Percentiles rank a stretch among this genome's conserved stretches.
phyloP scores from a whole-genome alignment of 2,113 vertebrate species.

The Panthera tigris region DNA sequence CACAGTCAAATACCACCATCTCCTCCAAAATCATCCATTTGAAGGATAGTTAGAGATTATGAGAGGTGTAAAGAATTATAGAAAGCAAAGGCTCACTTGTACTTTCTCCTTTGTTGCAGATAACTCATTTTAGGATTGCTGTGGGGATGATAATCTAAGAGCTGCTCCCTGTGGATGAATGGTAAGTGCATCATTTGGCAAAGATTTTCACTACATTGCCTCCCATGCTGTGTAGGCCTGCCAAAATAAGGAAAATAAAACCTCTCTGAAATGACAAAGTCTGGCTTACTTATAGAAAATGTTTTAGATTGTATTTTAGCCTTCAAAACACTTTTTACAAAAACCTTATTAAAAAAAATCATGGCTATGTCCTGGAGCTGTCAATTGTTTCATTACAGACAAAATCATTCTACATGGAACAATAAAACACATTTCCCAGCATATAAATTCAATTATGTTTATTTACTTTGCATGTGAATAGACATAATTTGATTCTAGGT shows the following conservation, averaged over 20 bases:
- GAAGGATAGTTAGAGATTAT: neutral
- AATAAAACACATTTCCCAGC: neutral
- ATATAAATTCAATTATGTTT: slow-evolving; percentile 24
- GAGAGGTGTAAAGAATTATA: neutral
- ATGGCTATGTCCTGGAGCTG: neutral
- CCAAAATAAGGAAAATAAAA: slow-evolving; percentile 58
- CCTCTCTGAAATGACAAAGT: neutral
- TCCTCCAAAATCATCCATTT: neutral
- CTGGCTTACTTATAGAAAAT: slow-evolving; percentile 26
- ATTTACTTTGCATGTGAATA: slow-evolving; percentile 18
- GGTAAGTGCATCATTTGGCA: slow-evolving; percentile 11
- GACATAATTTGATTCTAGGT: neutral
- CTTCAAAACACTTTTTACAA: neutral
- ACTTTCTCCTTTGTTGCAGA: neutral
- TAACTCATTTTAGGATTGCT: neutral
- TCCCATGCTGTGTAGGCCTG: neutral
- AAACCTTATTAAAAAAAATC: neutral
- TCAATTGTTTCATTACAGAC: slow-evolving; percentile 1
- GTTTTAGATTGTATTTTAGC: neutral
- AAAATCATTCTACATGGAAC: neutral
- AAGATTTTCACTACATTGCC: neutral
- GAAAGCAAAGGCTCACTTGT: neutral
- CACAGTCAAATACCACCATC: neutral
- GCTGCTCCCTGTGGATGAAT: neutral
- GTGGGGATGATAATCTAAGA: neutral